Base-by-base conservation (phyloP, 1,140 invertebrate species). In the Cydia amplana region DNA sequence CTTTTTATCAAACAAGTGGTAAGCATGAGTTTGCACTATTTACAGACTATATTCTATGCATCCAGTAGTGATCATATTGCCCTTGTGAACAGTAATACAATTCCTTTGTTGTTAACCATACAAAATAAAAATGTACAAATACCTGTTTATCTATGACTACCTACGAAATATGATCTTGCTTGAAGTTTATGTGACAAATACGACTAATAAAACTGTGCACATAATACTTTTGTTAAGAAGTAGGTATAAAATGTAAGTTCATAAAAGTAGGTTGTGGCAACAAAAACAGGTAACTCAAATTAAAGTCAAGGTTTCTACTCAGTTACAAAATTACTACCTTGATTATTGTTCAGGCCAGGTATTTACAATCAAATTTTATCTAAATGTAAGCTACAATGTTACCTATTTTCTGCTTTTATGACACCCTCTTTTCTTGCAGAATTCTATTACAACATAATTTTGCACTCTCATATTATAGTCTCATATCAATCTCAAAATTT, bases 1-100 rank as follows among this genome's bases (percentile, higher is more conserved):
- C 36, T 73, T 73, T 51, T 73, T 55, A 51, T 25, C 72, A 73
- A 73, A 73, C 51, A 73, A 73, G 25, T 49, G 60, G 64, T 73
- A 55, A 76, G 72, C 74, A 77, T 77, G 79, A 80, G 63, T 80
- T 60, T 75, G 79, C 77, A 78, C n/a, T 81, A 75, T 77, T 74
- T 67, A 51, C 64, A n/a, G 20, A 40, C 36, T 55, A 36, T 73
- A 73, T 73, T 73, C 32, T 73, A 49, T 43, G 36, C 36, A 23
- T 70, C 65, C 65, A 18, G n/a, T 40, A 36, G 65, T 70, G 32
- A 36, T 70, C 65, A 36, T 70, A 36, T n/a, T 70, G 32, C 9
- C 32, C 18, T 40, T 70, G 65, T 36, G 5, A 40, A 10, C 55
- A 23, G 3, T 18, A 40, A 40, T n/a, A 28, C 32, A 10, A 36